Evolutionary conservation across 2,888 invertebrate species (phyloP).

Genomic region (Chrysolina oricalcia): DNA sequence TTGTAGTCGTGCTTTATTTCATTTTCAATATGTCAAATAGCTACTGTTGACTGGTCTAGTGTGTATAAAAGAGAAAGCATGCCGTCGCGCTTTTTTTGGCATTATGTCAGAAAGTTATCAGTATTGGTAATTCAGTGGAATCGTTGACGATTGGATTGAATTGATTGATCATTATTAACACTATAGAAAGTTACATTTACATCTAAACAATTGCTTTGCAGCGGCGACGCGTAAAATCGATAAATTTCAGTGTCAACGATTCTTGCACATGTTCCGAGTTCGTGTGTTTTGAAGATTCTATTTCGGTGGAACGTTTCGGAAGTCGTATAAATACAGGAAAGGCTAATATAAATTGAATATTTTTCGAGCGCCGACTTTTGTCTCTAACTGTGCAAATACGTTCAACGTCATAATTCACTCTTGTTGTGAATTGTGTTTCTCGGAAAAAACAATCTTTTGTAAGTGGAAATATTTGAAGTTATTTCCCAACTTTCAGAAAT

Average conservation of each 20-base stretch:
- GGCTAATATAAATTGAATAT: slow-evolving; percentile 10
- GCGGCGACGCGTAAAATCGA: neutral
- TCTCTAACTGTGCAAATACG: slow-evolving; percentile 2
- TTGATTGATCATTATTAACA: slow-evolving; percentile 2
- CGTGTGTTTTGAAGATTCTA: neutral
- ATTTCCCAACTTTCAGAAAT: too few species aligned
- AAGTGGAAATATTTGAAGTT: too few species aligned
- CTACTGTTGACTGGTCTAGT: neutral
- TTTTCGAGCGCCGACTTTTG: neutral
- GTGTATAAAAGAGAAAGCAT: slow-evolving; percentile 2
- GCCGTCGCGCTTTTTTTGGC: neutral
- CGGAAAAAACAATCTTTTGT: neutral
- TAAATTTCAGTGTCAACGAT: slow-evolving; percentile 13
- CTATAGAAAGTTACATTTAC: slow-evolving; percentile 4
- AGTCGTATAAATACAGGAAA: slow-evolving; percentile 19
- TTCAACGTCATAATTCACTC: neutral
- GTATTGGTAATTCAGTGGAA: neutral
- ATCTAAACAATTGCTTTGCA: neutral
- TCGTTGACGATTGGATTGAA: neutral
- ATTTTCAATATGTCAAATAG: neutral
- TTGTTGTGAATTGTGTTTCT: neutral
- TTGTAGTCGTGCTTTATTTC: too few species aligned
- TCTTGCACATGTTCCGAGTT: slow-evolving; percentile 2
- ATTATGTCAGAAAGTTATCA: slow-evolving; percentile 11
- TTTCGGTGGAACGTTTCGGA: slow-evolving; percentile 13